Conservation (phyloP, 2,888 invertebrate species). For the Drosophila robusta region DNA sequence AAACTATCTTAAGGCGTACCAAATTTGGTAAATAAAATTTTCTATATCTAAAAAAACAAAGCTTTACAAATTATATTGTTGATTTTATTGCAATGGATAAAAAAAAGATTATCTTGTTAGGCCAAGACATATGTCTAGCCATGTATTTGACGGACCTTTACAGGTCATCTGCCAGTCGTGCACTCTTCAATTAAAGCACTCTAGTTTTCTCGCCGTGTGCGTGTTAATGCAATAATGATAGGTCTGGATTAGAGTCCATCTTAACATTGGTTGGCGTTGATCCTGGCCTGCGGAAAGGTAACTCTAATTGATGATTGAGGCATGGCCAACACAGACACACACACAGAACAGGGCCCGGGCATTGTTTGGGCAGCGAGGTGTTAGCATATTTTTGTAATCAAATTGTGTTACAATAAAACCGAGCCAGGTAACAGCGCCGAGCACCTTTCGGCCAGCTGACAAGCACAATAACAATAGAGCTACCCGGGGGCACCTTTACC, state of each 20-base stretch:
- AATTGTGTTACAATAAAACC: conserved; percentile 70
- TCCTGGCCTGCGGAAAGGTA: conserved; percentile 78
- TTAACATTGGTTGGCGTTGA: conserved; percentile 34
- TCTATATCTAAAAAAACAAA: too few species aligned
- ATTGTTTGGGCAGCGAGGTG: conserved; percentile 73
- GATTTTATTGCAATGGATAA: too few species aligned
- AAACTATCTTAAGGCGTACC: too few species aligned
- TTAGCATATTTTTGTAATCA: conserved; percentile 79
- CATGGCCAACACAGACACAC: conserved; percentile 33
- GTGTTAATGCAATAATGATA: conserved; percentile 70
- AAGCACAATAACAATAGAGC: conserved; percentile 42
- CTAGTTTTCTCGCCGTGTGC: conserved; percentile 26
- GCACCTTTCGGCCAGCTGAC: conserved; percentile 64
- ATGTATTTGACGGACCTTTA: too few species aligned
- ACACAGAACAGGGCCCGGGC: conserved; percentile 1
- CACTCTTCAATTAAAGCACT: neutral
- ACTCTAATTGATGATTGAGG: conserved; percentile 77
- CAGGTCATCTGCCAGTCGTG: neutral
- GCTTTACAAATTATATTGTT: too few species aligned
- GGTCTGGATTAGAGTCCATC: conserved; percentile 24
- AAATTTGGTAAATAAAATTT: too few species aligned
- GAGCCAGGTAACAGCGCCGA: conserved; percentile 53
- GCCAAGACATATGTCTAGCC: too few species aligned
- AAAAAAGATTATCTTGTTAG: too few species aligned
- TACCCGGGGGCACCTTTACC: conserved; percentile 30